A percentile compares a stretch with the other conserved stretches of the same genome.
Conservation (phyloP, 2,797 vertebrate genomes). For the Enteromius afrohamiltoni region DNA sequence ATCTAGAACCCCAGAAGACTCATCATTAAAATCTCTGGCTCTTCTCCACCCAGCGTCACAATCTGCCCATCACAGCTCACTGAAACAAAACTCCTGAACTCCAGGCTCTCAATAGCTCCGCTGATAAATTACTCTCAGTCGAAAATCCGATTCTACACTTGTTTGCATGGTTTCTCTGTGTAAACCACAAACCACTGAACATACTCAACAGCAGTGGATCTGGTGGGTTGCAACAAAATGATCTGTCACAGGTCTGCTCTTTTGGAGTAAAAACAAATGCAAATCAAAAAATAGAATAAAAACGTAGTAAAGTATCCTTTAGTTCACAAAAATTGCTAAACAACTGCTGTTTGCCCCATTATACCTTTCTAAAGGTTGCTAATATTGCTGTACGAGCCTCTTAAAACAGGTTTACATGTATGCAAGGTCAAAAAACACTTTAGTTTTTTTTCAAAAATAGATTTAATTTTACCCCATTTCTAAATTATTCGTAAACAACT, state of each 20-base stretch:
- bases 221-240: neutral
- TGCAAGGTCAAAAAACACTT: too few species aligned
- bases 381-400: too few species aligned
- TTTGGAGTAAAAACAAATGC: neutral
- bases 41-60: neutral
- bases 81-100: conserved; percentile 16
- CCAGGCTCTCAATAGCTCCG: neutral
- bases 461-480: too few species aligned
- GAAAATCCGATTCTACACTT: neutral
- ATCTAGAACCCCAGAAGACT: neutral
- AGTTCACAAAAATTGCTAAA: too few species aligned
- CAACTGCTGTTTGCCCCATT: too few species aligned
- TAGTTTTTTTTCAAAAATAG: too few species aligned
- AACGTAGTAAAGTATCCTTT: too few species aligned
- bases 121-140: neutral
- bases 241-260: neutral
- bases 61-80: neutral
- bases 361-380: too few species aligned
- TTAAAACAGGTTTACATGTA: too few species aligned
- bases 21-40: neutral
- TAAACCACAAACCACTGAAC: conserved; percentile 24
- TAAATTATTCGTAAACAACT: too few species aligned
- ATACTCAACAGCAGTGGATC: neutral
- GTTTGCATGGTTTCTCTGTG: conserved; percentile 6
- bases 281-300: neutral